Evolutionary conservation across 2,113 vertebrate genomes (phyloP).

Genomic region (Gobio gobio): DNA sequence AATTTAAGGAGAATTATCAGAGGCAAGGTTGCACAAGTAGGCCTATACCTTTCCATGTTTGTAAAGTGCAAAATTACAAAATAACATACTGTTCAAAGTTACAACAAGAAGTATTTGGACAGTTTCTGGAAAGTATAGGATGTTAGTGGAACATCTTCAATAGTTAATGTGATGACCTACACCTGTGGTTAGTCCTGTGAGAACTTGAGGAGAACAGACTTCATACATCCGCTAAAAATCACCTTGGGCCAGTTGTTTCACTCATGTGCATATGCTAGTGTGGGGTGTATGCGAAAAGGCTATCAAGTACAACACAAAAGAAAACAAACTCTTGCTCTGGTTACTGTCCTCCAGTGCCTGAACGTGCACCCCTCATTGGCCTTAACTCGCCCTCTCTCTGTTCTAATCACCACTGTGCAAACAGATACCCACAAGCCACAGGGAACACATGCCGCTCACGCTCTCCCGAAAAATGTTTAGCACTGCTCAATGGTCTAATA

Average conservation of each 20-base stretch:
- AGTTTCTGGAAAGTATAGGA: background rate
- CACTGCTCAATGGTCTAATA: background rate
- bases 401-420: constrained; percentile 42
- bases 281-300: background rate
- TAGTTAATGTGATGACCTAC: constrained; percentile 4
- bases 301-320: background rate
- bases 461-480: constrained; percentile 47
- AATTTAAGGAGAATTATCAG: background rate
- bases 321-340: constrained; percentile 34
- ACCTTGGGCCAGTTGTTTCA: background rate
- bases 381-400: constrained; percentile 35
- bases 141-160: background rate
- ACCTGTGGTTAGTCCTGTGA: constrained; percentile 7
- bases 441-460: constrained; percentile 23
- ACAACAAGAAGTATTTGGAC: background rate
- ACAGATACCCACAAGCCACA: constrained; percentile 50
- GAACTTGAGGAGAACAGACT: constrained; percentile 10
- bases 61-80: background rate
- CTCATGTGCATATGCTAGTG: background rate
- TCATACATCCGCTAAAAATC: background rate
- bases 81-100: background rate
- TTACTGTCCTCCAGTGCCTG: constrained; percentile 48
- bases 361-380: constrained; percentile 47
- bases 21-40: background rate
- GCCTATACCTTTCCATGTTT: background rate